phyloP scores from a whole-genome alignment of 1,140 invertebrate species.

The Micrasema minimum region DNA sequence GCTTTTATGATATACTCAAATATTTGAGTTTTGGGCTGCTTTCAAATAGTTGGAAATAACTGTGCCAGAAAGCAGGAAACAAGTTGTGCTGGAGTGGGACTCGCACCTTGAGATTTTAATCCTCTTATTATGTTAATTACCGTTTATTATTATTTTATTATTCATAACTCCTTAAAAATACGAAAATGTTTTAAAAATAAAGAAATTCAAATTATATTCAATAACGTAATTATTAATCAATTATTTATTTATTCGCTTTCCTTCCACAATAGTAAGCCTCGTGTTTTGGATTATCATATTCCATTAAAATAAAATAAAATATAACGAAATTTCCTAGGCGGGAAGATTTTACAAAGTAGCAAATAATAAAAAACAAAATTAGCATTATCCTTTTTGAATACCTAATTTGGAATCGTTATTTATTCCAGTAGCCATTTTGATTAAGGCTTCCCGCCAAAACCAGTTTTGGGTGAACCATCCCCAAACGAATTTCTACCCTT shows the following conservation, averaged over 20 bases:
- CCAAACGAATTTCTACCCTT: conserved; percentile 12
- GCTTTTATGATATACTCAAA: no score
- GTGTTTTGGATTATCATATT: neutral
- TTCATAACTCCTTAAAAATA: no score
- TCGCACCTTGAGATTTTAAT: no score
- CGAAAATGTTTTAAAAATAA: no score
- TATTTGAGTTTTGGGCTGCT: no score
- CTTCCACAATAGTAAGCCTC: neutral
- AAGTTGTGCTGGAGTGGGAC: no score
- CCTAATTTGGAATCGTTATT: conserved; percentile 27
- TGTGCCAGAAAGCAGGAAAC: no score
- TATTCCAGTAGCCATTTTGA: conserved; percentile 31
- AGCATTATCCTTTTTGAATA: conserved; percentile 22
- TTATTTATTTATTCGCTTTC: neutral
- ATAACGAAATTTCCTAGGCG: neutral
- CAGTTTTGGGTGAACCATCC: conserved; percentile 17
- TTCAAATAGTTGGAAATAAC: no score
- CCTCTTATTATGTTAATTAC: no score
- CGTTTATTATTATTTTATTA: no score
- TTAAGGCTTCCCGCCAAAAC: conserved; percentile 23
- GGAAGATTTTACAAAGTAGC: neutral
- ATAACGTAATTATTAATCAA: neutral
- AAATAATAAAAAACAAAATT: conserved; percentile 18
- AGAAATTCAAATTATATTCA: neutral
- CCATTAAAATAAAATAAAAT: neutral